A percentile compares a stretch with the other conserved stretches of the same genome.
Conservation (phyloP, 2,113 vertebrate species). For the Pristiophorus japonicus region DNA sequence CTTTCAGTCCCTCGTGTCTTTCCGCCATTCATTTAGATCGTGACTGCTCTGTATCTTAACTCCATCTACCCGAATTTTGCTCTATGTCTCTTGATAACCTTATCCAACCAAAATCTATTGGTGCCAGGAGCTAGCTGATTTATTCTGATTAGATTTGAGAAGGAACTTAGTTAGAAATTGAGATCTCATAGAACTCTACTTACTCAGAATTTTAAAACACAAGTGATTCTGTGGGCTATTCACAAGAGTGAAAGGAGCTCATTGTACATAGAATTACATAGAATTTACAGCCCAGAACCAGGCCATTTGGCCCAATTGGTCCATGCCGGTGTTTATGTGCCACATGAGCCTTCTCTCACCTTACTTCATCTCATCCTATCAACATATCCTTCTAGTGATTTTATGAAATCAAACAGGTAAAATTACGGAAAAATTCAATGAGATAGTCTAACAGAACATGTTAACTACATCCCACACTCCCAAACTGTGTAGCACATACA, state of each 20-base stretch:
- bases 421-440: too few species aligned
- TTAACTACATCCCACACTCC: too few species aligned
- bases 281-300: too few species aligned
- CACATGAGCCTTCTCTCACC: too few species aligned
- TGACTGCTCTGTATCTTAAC: background rate
- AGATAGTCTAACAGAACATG: too few species aligned
- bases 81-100: background rate
- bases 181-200: background rate
- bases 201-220: background rate
- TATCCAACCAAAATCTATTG: background rate
- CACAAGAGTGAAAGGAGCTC: background rate
- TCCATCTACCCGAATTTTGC: background rate
- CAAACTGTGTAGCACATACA: too few species aligned
- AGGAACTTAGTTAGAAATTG: background rate
- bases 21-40: background rate
- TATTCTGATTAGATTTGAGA: background rate
- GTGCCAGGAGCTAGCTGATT: background rate
- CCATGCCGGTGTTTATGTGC: too few species aligned
- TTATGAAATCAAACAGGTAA: too few species aligned
- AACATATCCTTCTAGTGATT: too few species aligned
- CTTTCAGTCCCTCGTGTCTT: background rate
- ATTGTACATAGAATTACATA: background rate
- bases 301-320: too few species aligned
- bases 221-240: background rate
- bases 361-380: too few species aligned